Conservation (phyloP, 2,113 vertebrate genomes). For the Tupaia tana region DNA sequence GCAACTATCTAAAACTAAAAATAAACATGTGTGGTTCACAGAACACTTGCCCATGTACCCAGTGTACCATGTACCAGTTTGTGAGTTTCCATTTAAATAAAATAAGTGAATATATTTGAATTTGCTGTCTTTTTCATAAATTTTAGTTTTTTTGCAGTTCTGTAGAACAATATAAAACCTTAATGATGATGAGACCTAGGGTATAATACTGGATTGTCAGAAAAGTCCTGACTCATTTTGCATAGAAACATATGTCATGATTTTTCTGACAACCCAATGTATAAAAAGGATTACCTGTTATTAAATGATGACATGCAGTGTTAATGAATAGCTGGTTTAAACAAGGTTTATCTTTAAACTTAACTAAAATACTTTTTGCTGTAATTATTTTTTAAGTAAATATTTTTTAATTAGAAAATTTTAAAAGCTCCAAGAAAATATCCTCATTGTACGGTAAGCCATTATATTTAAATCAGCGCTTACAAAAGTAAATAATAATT, state of each 20-base stretch:
- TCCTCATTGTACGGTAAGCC: not conserved
- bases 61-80: not conserved
- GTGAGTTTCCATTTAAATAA: conserved; percentile 32
- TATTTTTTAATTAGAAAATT: conserved; percentile 26
- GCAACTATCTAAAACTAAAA: conserved; percentile 18
- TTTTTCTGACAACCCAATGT: no score
- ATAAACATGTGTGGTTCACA: not conserved
- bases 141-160: conserved; percentile 9
- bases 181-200: not conserved
- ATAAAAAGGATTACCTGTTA: not conserved
- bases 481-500: conserved; percentile 23
- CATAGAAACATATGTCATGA: no score
- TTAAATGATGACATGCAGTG: not conserved
- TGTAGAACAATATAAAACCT: not conserved
- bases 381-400: conserved; percentile 13
- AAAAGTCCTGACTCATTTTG: no score
- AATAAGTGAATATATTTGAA: not conserved
- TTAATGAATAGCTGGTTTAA: not conserved
- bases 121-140: conserved; percentile 31
- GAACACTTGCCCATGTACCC: not conserved
- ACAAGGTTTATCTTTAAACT: not conserved
- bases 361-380: not conserved
- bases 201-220: not conserved
- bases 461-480: not conserved
- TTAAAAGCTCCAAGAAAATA: not conserved